phyloP scores from a whole-genome alignment of 2,888 invertebrate species.

The Tiliacea citrago region DNA sequence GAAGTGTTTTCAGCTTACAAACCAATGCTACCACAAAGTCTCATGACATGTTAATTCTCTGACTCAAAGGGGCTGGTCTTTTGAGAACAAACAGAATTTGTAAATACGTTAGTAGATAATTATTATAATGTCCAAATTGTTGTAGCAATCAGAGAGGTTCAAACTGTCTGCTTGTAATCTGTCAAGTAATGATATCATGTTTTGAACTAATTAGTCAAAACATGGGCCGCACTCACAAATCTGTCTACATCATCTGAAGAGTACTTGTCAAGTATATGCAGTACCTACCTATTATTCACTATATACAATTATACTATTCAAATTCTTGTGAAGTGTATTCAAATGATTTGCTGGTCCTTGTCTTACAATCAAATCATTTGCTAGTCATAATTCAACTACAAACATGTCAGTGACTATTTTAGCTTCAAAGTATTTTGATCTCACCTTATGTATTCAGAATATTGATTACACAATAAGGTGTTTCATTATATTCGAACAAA shows the following conservation, averaged over 20 bases:
- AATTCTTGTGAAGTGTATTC: conserved; percentile 13
- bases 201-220: conserved; percentile 46
- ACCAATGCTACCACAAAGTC: conserved; percentile 1
- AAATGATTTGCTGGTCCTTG: not conserved
- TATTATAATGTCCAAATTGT: conserved; percentile 9
- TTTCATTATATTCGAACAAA: not conserved
- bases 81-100: conserved; percentile 10
- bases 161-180: conserved; percentile 1
- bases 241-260: not conserved
- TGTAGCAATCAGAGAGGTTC: not conserved
- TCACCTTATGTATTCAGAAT: conserved; percentile 22
- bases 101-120: not conserved
- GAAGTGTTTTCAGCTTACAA: conserved; percentile 4
- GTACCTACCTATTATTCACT: not conserved
- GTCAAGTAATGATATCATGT: conserved; percentile 44
- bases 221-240: conserved; percentile 2
- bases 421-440: no score
- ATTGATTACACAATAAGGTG: conserved; percentile 5
- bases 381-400: conserved; percentile 4
- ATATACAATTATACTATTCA: not conserved
- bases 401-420: conserved; percentile 7
- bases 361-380: not conserved
- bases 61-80: not conserved
- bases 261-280: not conserved
- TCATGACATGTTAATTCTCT: conserved; percentile 18